phyloP scores from a whole-genome alignment of 2,113 vertebrate species.

The Columba livia region DNA sequence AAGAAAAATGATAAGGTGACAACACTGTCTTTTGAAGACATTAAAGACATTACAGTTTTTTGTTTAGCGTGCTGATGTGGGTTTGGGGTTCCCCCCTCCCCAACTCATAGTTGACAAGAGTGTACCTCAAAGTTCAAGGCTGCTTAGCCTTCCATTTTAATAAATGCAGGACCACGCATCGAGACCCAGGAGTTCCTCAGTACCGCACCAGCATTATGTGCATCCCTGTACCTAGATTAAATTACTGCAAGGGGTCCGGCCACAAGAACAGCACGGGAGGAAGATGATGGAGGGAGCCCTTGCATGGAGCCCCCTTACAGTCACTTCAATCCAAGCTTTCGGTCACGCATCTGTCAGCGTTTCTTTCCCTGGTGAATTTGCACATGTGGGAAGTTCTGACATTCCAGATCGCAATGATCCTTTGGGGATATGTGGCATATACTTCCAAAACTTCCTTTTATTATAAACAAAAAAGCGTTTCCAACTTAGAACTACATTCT shows the following conservation, averaged over 20 bases:
- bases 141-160: not conserved
- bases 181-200: not conserved
- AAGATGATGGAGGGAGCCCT: not conserved
- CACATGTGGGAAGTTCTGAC: not conserved
- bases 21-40: not conserved
- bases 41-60: not conserved
- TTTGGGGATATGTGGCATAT: not conserved
- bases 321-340: not conserved
- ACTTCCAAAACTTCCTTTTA: not conserved
- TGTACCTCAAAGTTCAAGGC: not conserved
- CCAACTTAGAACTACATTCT: not conserved
- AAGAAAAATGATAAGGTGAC: not conserved
- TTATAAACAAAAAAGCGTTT: not conserved
- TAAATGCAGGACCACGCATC: fast-evolving
- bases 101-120: not conserved
- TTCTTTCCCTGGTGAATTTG: not conserved
- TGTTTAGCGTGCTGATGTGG: not conserved
- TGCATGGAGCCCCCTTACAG: fast-evolving
- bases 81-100: not conserved
- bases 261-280: not conserved
- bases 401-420: fast-evolving
- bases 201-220: fast-evolving
- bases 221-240: not conserved
- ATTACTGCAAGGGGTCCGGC: not conserved
- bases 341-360: not conserved